phyloP scores from a whole-genome alignment of 2,797 vertebrate genomes.

The Manis pentadactyla region DNA sequence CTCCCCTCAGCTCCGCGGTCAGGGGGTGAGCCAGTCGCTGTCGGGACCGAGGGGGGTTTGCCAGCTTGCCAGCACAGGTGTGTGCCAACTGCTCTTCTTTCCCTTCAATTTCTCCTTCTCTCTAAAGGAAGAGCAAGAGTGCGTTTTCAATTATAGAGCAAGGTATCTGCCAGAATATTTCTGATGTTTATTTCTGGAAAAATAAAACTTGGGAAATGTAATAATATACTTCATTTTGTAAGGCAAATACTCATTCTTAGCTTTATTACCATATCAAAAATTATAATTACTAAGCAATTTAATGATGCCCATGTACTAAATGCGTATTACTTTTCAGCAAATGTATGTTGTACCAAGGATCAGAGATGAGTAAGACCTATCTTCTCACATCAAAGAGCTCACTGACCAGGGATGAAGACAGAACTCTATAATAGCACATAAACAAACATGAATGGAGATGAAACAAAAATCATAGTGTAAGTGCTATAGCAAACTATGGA shows the following conservation, averaged over 20 bases:
- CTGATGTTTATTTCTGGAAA: not conserved
- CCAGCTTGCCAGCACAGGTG: not conserved
- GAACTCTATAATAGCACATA: not conserved
- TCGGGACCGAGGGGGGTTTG: constrained; percentile 1
- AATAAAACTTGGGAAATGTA: not conserved
- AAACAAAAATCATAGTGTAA: not conserved
- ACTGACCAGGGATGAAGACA: not conserved
- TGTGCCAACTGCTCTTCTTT: not conserved
- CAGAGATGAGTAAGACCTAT: not conserved
- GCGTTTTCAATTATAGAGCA: constrained; percentile 33
- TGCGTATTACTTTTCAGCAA: not conserved
- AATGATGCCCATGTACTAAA: not conserved
- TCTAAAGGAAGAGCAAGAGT: not conserved
- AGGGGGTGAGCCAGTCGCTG: constrained; percentile 65
- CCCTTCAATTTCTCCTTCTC: not conserved
- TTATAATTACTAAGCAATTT: not conserved
- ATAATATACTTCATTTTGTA: not conserved
- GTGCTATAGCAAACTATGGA: not conserved
- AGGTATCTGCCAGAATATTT: not conserved
- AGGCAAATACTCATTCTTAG: not conserved
- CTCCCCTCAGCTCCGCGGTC: constrained; percentile 44
- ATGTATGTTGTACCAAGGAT: not conserved
- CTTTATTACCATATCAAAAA: not conserved
- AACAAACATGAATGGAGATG: not conserved
- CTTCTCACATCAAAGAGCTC: not conserved